Evolutionary conservation across 2,113 vertebrate species (phyloP).

Genomic region (Nanorana parkeri): DNA sequence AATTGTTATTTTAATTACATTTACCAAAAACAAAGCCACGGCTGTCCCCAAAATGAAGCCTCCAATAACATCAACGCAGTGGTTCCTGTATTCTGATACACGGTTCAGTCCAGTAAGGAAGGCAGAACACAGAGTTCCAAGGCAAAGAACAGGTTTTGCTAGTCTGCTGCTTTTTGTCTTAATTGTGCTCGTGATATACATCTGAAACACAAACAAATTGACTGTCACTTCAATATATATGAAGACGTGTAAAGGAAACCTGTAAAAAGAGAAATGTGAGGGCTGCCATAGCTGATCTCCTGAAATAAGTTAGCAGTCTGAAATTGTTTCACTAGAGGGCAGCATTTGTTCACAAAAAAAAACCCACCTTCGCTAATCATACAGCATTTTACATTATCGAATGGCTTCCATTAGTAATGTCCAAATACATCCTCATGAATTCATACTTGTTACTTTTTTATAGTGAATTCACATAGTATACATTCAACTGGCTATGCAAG

Average conservation of each 20-base stretch:
- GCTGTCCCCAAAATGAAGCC: constrained; percentile 93
- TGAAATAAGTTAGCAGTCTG: not conserved
- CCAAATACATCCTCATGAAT: no score
- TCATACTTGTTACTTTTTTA: no score
- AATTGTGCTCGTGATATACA: constrained; percentile 99
- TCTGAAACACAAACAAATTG: constrained; percentile 76
- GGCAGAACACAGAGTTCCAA: constrained; percentile 91
- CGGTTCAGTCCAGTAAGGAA: constrained; percentile 94
- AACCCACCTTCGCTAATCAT: no score
- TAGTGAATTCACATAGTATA: no score
- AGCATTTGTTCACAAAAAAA: not conserved
- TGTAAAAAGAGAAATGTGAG: no score
- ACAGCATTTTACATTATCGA: no score
- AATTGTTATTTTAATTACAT: constrained; percentile 45
- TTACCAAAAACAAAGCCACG: constrained; percentile 93
- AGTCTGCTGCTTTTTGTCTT: constrained; percentile 95
- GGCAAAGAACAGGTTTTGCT: constrained; percentile 93
- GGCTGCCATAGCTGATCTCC: no score
- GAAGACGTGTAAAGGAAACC: no score
- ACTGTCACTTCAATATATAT: constrained; percentile 13
- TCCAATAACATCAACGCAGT: constrained; percentile 94
- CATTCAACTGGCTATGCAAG: no score
- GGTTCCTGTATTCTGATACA: constrained; percentile 96
- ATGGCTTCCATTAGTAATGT: no score
- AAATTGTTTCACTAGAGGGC: constrained; percentile 20